Evolutionary conservation across 1,140 invertebrate species (phyloP), one percentile per base, ranked within the genome.

Genomic region (Gonioctena quinquepunctata): DNA sequence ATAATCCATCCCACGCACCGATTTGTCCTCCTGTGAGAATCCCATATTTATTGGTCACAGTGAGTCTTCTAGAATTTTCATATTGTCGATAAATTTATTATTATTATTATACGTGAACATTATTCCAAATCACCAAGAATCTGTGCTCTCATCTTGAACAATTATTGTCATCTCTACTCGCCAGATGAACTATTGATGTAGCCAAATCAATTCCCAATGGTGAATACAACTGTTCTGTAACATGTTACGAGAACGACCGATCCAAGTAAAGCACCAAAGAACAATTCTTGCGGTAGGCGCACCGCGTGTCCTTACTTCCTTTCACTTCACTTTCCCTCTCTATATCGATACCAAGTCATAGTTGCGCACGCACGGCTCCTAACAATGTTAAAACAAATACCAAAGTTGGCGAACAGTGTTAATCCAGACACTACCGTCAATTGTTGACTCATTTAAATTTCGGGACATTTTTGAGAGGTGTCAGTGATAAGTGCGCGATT

Each of bases 251-350:
- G 33, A 11, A 42, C 33, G 16, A 42, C 11, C 16, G 11, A 42
- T 42, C 8, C 23, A 11, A 25, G 63, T 54, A 66, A 26, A 19
- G 63, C 63, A 66, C 42, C 49, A n/a, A 19, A 54, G 18, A 18
- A 54, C 26, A 54, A 54, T 25, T 66, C 63, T 65, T 52, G 26
- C 63, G 25, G 48, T 25, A 16, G 21, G 48, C 49, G 22, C 8
- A 50, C 42, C 21, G 48, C 8, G 18, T 22, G 62, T 52, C 63
- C 63, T 66, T 66, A 66, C 48, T 66, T 66, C 63, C 63, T 66
- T 66, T 66, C 63, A 66, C 63, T 54, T 50, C 42, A 66, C 63
- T 66, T 66, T 66, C 63, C 63, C 63, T 66, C 63, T 66, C 63
- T 66, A 66, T 66, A 66, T 50, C 19, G 50, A 54, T 52, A 18